Conservation (phyloP, 2,797 vertebrate genomes). For the Falco concolor region DNA sequence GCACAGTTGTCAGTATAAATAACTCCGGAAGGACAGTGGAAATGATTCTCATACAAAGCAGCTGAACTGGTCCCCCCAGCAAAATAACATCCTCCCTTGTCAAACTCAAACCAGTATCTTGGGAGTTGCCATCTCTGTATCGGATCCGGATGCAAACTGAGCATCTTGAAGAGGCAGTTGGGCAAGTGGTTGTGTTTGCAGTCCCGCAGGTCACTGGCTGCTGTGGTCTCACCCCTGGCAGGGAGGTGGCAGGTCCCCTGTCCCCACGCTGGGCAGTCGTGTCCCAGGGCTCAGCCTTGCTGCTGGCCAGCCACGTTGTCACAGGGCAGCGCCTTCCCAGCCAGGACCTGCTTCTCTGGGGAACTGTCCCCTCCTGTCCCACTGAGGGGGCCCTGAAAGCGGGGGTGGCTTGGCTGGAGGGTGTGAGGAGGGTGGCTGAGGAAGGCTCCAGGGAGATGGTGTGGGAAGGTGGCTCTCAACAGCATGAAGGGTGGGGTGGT, state of each 20-base stretch:
- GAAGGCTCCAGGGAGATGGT: background rate
- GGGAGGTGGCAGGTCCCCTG: background rate
- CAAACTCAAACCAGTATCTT: background rate
- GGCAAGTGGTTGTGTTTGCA: background rate
- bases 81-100: background rate
- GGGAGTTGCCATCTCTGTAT: background rate
- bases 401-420: background rate
- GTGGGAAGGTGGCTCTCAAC: background rate
- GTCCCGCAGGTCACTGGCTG: background rate
- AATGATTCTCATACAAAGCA: background rate
- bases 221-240: background rate
- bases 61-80: background rate
- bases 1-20: background rate
- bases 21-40: background rate
- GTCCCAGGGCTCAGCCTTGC: background rate
- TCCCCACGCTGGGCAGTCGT: rapidly evolving
- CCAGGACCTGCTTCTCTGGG: background rate
- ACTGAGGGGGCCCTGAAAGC: background rate
- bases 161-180: background rate
- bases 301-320: background rate
- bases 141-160: background rate
- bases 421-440: background rate
- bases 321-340: background rate
- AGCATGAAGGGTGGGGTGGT: background rate
- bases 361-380: background rate